Evolutionary conservation across 2,888 invertebrate genomes (phyloP), one percentile per base, ranked within the genome.

Genomic region (Cantharis nigra): DNA sequence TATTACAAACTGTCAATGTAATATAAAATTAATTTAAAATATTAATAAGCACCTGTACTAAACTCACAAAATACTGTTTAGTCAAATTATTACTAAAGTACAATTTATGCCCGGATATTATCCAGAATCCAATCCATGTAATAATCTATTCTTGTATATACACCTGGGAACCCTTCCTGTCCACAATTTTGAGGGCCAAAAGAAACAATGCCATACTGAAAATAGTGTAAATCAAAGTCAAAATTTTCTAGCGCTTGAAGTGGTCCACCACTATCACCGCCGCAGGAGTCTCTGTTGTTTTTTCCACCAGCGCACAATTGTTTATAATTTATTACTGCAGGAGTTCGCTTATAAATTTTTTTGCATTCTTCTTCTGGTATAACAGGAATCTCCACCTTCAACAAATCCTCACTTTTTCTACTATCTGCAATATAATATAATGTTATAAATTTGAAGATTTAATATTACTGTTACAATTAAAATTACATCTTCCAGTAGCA

Each of bases 211-310:
- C 90, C 90, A 69, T 91, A 89, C 80, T 93, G 93, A 9, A 92
- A 87, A 80, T 89, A 90, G 49, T 90, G 89, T 13, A 70, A 14
- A 33, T 77, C 72, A 14, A 16, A n/a, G 16, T 79, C 30, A 49
- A 33, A 26, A 3, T 3, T n/a, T 10, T 23, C 70, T 9, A 69
- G 5, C n/a, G 18, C 72, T 70, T 79, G 79, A 5, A 94, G 89
- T 0, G 94, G 94, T 0, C 94, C 94, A 0, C 94, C 94, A 14
- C 93, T 93, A 83, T 94, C 94, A 0, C 94, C 93, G 0, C 89
- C 87, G 81, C 94, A 94, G 0, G 93, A 92, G 83, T 93, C 93
- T 9, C 89, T 89, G 10, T 89, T 89, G 16, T 85, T 86, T 3
- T 87, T 85, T 0, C 93, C 94, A 2, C 93, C 93, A 0, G 93